Conservation (phyloP, 2,888 invertebrate genomes). For the Pocota personata region DNA sequence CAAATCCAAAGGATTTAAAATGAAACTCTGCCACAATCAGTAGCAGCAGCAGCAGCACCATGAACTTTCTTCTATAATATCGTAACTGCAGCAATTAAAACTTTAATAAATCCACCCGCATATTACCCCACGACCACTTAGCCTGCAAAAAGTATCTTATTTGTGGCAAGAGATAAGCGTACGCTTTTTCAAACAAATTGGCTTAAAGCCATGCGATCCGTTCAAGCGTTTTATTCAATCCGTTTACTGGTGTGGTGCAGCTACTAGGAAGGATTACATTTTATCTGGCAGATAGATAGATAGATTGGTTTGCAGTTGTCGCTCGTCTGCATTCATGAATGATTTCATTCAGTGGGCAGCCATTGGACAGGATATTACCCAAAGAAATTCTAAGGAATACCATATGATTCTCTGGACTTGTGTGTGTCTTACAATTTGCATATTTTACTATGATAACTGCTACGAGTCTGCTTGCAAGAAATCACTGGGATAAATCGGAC, state of each 20-base stretch:
- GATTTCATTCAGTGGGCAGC: not conserved
- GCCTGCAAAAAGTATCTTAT: slow-evolving; percentile 58
- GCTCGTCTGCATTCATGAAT: not conserved
- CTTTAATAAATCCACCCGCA: slow-evolving; percentile 63
- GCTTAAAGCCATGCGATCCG: slow-evolving; percentile 56
- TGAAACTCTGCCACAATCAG: slow-evolving; percentile 15
- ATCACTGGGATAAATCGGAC: not conserved
- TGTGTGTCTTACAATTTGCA: slow-evolving; percentile 16
- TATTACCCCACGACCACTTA: not conserved
- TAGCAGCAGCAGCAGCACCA: not conserved
- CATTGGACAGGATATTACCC: not conserved
- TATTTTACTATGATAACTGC: not conserved
- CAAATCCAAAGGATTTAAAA: slow-evolving; percentile 50
- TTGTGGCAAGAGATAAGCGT: slow-evolving; percentile 65
- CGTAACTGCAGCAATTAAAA: slow-evolving; percentile 66
- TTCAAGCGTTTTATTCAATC: slow-evolving; percentile 59
- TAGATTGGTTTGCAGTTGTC: not conserved
- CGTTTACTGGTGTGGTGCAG: slow-evolving; percentile 9
- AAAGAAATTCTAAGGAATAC: not conserved
- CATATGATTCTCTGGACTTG: not conserved
- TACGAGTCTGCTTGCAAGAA: not conserved
- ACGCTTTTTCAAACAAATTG: slow-evolving; percentile 65
- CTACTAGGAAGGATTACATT: slow-evolving; percentile 42
- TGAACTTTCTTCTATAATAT: slow-evolving; percentile 31
- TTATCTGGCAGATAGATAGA: slow-evolving; percentile 3